A percentile compares a stretch with the other conserved stretches of the same genome.
Evolutionary conservation across 2,888 invertebrate genomes (phyloP).

Genomic region (Oxytorus armatus): DNA sequence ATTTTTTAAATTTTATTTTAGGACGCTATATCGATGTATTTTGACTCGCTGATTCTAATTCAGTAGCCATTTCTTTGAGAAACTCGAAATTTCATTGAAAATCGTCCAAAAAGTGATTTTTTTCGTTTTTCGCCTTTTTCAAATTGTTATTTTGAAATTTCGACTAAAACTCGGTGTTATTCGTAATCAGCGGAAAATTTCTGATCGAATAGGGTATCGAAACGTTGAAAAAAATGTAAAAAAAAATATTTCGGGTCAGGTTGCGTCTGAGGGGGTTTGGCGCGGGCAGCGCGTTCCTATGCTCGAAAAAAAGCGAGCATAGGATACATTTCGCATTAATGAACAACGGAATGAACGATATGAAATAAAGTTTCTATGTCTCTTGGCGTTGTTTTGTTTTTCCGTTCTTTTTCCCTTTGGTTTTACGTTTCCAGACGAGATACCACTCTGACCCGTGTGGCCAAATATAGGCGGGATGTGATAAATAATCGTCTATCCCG

Average conservation of each 20-base stretch:
- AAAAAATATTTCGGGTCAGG: not conserved
- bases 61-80: too few species aligned
- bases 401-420: not conserved
- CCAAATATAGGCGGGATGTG: constrained; percentile 29
- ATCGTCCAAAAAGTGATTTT: too few species aligned
- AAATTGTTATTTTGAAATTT: too few species aligned
- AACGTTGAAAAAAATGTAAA: too few species aligned
- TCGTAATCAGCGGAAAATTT: too few species aligned
- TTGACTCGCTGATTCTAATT: too few species aligned
- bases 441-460: not conserved
- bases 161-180: too few species aligned
- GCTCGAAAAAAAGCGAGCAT: not conserved
- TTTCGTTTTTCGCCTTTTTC: too few species aligned
- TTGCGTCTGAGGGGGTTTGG: not conserved
- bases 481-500: constrained; percentile 63
- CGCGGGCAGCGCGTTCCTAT: not conserved
- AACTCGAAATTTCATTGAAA: too few species aligned
- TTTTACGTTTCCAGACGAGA: not conserved
- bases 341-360: constrained; percentile 38
- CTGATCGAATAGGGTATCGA: too few species aligned
- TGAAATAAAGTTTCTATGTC: not conserved
- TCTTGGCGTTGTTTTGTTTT: not conserved
- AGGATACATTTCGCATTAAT: constrained; percentile 19
- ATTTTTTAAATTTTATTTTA: too few species aligned
- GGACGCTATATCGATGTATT: too few species aligned